Percentiles rank a stretch among this genome's conserved stretches.
phyloP scores from a whole-genome alignment of 2,797 vertebrate species.

The Falco columbarius region DNA sequence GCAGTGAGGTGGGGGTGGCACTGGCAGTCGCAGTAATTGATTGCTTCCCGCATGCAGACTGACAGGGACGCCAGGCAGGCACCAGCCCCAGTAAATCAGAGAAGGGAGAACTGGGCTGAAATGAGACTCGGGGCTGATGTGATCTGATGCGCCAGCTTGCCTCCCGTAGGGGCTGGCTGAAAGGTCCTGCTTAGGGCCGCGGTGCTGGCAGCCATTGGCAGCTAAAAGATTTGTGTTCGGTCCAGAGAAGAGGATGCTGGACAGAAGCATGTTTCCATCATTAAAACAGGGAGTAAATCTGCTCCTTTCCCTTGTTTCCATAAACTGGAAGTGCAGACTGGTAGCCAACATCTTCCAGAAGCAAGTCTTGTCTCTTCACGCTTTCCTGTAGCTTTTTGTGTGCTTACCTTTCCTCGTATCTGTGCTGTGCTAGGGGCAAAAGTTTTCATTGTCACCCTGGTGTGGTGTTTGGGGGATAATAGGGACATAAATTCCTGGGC shows the following conservation, averaged over 20 bases:
- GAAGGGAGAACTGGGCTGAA: neutral
- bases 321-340: neutral
- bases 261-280: neutral
- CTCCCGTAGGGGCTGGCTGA: neutral
- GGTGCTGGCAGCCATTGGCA: neutral
- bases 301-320: neutral
- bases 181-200: neutral
- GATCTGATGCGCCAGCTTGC: neutral
- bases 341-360: neutral
- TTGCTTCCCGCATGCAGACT: neutral
- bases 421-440: neutral
- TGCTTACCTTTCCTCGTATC: neutral
- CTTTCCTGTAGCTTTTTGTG: neutral
- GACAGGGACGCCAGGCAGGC: neutral
- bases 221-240: neutral
- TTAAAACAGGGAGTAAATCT: neutral
- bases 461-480: neutral
- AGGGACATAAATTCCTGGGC: neutral
- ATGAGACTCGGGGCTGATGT: neutral
- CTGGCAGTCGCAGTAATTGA: neutral
- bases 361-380: neutral
- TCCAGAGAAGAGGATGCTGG: neutral
- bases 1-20: neutral
- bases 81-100: neutral
- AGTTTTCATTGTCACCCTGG: neutral